Conservation (phyloP, 2,888 invertebrate genomes). For the Esperia sulphurella region DNA sequence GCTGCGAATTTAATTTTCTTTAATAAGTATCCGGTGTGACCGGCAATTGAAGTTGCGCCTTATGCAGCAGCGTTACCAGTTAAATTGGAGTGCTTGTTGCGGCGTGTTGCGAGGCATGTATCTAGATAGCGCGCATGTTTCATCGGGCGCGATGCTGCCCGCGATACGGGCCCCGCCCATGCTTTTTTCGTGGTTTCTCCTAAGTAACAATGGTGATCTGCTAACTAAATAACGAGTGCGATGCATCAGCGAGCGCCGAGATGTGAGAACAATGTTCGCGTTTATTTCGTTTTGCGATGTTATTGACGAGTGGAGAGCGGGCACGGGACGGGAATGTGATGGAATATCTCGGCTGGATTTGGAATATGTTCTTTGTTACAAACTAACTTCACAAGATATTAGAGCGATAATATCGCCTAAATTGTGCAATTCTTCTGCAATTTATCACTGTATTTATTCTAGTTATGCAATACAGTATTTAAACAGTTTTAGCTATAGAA, state of each 20-base stretch:
- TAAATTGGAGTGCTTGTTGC: constrained; percentile 22
- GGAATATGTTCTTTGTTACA: not conserved
- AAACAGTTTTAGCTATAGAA: too few relatives aligned
- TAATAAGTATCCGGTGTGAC: constrained; percentile 51
- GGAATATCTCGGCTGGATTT: not conserved
- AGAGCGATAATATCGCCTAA: too few relatives aligned
- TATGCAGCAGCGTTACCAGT: constrained; percentile 25
- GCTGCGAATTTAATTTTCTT: constrained; percentile 77
- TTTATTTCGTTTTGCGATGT: constrained; percentile 13
- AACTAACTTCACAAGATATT: too few relatives aligned
- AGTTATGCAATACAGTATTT: too few relatives aligned
- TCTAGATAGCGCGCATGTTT: constrained; percentile 68
- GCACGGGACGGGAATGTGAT: not conserved
- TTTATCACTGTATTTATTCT: too few relatives aligned
- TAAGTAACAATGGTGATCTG: constrained; percentile 77
- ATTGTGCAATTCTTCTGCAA: too few relatives aligned
- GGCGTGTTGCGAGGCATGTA: constrained; percentile 68
- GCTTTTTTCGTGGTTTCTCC: constrained; percentile 75
- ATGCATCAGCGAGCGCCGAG: constrained; percentile 56
- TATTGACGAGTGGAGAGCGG: constrained; percentile 8
- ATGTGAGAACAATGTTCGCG: constrained; percentile 48
- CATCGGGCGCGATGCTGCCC: constrained; percentile 64
- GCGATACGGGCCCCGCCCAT: constrained; percentile 71
- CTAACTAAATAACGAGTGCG: constrained; percentile 74
- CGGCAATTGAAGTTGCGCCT: constrained; percentile 27